A percentile compares a stretch with the other conserved stretches of the same genome.
phyloP scores from a whole-genome alignment of 2,888 invertebrate genomes.

The Pollenia amentaria region DNA sequence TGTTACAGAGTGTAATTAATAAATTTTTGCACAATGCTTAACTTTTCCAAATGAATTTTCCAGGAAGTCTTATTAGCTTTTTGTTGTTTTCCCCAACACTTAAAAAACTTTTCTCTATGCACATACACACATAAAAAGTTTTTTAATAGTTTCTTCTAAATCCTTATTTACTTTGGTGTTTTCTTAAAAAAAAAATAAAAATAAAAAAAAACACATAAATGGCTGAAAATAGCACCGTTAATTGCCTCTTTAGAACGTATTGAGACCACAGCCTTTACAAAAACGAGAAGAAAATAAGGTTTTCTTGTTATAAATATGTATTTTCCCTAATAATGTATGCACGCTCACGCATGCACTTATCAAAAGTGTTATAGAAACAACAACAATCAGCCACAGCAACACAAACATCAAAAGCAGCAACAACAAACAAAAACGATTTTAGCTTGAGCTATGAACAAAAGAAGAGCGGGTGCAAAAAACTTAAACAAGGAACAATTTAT shows the following conservation, averaged over 20 bases:
- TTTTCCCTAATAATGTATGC: conserved; percentile 57
- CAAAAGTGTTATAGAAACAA: conserved; percentile 38
- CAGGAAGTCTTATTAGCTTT: background rate
- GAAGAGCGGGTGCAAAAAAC: conserved; percentile 28
- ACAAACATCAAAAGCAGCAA: background rate
- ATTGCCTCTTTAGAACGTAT: conserved; percentile 43
- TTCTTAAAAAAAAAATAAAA: conserved; percentile 7
- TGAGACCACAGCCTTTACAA: conserved; percentile 30
- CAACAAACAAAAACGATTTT: background rate
- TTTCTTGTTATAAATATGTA: conserved; percentile 35
- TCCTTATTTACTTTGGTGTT: conserved; percentile 11
- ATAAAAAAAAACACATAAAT: too few relatives aligned
- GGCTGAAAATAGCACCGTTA: conserved; percentile 52
- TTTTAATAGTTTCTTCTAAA: conserved; percentile 15
- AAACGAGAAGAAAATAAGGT: conserved; percentile 22
- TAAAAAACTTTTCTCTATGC: background rate
- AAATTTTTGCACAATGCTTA: background rate
- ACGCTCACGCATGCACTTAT: conserved; percentile 66
- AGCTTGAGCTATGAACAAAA: background rate
- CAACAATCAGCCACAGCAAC: background rate
- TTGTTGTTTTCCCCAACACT: background rate
- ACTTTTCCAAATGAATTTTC: background rate
- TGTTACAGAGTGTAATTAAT: too few relatives aligned
- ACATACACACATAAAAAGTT: background rate
- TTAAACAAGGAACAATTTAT: conserved; percentile 47